Conservation (phyloP, 2,888 invertebrate species). For the Catocala fraxini region DNA sequence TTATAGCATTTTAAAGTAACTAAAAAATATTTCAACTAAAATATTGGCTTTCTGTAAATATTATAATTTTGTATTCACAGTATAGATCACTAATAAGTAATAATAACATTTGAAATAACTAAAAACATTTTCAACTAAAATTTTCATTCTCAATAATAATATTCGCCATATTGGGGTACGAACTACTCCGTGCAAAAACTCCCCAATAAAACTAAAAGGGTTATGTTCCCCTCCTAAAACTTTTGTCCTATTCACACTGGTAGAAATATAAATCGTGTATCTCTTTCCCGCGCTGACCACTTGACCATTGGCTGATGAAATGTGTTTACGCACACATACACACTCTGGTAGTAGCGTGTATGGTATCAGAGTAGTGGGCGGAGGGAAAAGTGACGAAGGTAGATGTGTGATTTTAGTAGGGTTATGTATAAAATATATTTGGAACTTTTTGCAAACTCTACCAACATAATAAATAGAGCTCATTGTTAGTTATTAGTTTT, state of each 20-base stretch:
- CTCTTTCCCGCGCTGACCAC: constrained; percentile 70
- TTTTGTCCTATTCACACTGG: constrained; percentile 39
- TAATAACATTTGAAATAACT: too few relatives aligned
- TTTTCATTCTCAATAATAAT: constrained; percentile 4
- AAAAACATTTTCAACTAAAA: neutral
- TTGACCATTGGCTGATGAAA: constrained; percentile 79
- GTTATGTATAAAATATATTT: too few relatives aligned
- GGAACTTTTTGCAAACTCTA: too few relatives aligned
- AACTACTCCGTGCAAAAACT: constrained; percentile 31
- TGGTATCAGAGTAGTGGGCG: constrained; percentile 23
- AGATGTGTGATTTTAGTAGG: neutral
- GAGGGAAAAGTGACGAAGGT: constrained; percentile 5
- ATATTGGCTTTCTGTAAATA: too few relatives aligned
- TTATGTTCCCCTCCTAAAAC: constrained; percentile 37
- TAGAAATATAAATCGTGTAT: constrained; percentile 37
- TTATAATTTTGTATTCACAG: too few relatives aligned
- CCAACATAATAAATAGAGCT: too few relatives aligned
- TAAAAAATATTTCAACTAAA: too few relatives aligned
- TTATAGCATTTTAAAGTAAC: too few relatives aligned
- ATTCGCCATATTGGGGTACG: constrained; percentile 13
- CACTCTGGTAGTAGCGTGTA: constrained; percentile 6
- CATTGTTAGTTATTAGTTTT: too few relatives aligned
- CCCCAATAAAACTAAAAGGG: constrained; percentile 43
- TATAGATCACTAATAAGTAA: neutral
- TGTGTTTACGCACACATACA: constrained; percentile 40